phyloP scores from a whole-genome alignment of 2,797 vertebrate genomes.

The Enteromius mattozi region DNA sequence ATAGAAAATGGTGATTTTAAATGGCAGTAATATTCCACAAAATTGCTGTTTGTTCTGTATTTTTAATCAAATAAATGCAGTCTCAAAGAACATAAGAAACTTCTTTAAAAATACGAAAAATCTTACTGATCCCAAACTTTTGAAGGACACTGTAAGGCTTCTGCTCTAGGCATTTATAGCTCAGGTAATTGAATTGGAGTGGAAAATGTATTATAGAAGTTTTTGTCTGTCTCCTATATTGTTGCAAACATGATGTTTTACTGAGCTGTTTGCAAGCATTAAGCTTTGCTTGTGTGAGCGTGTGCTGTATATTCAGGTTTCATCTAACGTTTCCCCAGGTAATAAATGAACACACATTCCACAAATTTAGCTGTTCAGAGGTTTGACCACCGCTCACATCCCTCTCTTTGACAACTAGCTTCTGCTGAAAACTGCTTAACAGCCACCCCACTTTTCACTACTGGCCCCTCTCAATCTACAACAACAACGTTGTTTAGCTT shows the following conservation, averaged over 20 bases:
- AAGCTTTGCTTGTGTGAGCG: constrained; percentile 55
- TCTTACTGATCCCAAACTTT: no score
- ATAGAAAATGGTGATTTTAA: no score
- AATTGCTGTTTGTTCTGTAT: no score
- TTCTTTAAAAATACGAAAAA: no score
- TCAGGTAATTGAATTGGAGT: background rate
- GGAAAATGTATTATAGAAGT: background rate
- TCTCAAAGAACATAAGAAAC: no score
- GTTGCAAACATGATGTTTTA: background rate
- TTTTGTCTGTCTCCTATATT: background rate
- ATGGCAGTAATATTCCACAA: no score
- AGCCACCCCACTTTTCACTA: background rate
- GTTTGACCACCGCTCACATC: constrained; percentile 15
- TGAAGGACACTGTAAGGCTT: background rate
- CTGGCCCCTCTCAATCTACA: background rate
- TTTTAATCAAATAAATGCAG: no score
- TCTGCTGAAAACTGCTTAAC: constrained; percentile 11
- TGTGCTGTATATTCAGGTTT: constrained; percentile 60
- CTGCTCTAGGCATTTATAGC: background rate
- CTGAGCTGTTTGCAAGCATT: background rate
- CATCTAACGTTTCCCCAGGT: constrained; percentile 68
- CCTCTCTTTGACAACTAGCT: constrained; percentile 58
- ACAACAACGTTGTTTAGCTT: background rate
- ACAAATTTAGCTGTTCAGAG: constrained; percentile 60
- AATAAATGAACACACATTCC: constrained; percentile 67